phyloP scores from a whole-genome alignment of 2,888 invertebrate species.

The Labia minor region DNA sequence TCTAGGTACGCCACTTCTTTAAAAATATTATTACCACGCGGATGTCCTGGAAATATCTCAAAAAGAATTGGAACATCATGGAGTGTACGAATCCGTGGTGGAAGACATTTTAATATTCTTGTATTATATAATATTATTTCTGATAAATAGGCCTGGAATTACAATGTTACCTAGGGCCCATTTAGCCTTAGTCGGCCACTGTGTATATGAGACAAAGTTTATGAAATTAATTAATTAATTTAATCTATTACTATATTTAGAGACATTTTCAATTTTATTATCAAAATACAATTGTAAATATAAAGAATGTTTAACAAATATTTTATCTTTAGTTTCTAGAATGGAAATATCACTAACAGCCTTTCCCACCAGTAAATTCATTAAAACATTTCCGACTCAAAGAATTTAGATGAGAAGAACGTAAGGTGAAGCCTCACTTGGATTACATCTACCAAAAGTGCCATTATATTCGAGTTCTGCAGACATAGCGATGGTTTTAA shows the following conservation, averaged over 20 bases:
- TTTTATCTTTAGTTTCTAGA: conserved; percentile 45
- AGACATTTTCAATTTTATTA: too few species aligned
- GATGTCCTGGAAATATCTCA: neutral
- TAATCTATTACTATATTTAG: too few species aligned
- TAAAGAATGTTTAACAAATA: too few species aligned
- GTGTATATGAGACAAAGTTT: too few species aligned
- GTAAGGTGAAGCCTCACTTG: conserved; percentile 37
- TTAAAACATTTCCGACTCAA: conserved; percentile 46
- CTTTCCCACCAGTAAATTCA: conserved; percentile 49
- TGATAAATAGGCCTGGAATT: too few species aligned
- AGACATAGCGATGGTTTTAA: conserved; percentile 48
- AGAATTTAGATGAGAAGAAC: conserved; percentile 45
- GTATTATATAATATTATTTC: neutral
- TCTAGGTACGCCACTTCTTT: too few species aligned
- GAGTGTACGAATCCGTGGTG: neutral
- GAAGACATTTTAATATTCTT: neutral
- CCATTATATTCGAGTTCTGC: conserved; percentile 47
- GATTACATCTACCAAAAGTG: conserved; percentile 35
- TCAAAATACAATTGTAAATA: too few species aligned
- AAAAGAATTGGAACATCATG: neutral
- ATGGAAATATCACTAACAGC: conserved; percentile 49
- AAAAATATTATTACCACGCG: too few species aligned
- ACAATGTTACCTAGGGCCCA: too few species aligned
- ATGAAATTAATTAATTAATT: too few species aligned
- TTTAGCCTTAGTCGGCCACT: too few species aligned